These are phyloP conservation scores for Bos javanicus DNA, from an alignment of 2,113 vertebrate genomes.

Conservation along the genomic window DNA sequence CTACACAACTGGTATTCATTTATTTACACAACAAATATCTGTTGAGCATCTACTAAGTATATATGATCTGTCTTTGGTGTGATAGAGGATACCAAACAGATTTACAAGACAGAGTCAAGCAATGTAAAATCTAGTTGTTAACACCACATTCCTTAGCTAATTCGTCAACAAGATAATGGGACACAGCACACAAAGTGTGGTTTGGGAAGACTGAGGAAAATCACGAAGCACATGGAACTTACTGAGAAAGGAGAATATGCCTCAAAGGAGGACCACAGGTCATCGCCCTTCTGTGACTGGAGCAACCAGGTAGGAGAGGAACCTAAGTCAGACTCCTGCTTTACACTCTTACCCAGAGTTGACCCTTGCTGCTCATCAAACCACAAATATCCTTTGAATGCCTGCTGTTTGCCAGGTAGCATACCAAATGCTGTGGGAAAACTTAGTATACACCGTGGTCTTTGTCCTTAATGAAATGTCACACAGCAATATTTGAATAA, in stretches of 20 bases:
- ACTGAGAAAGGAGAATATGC: neutral
- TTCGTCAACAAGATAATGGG: neutral
- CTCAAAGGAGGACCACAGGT: neutral
- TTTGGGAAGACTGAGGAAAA: neutral
- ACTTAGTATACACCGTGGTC: neutral
- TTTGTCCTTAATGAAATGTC: slow-evolving; percentile 41
- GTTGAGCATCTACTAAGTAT: neutral
- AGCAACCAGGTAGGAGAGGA: neutral
- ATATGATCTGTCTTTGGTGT: neutral
- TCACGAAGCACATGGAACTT: neutral
- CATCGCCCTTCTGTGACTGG: neutral
- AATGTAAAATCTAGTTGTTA: neutral
- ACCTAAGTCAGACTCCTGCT: neutral
- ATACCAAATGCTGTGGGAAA: slow-evolving; percentile 41
- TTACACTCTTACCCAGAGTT: neutral
- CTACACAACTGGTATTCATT: neutral
- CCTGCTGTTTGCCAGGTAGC: slow-evolving; percentile 11
- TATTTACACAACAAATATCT: neutral
- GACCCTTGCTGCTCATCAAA: neutral
- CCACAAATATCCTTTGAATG: slow-evolving; percentile 48
- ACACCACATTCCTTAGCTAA: neutral
- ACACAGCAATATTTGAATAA: neutral
- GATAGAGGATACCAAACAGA: neutral
- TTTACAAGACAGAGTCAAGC: neutral
- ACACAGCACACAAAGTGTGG: neutral